Evolutionary conservation across 2,888 invertebrate genomes (phyloP).

Genomic region (Epistrophella euchroma): DNA sequence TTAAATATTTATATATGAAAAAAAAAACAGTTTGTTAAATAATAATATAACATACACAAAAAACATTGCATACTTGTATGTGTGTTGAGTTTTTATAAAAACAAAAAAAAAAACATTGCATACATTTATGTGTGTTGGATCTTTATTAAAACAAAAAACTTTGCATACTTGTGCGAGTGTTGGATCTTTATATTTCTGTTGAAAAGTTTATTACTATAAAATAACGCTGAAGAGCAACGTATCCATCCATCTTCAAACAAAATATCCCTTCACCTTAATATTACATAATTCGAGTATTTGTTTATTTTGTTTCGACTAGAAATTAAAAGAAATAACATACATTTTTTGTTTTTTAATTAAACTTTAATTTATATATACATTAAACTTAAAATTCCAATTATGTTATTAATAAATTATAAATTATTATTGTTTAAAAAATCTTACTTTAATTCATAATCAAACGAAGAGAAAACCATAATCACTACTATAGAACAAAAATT

Average conservation of each 20-base stretch:
- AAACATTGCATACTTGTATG: constrained; percentile 10
- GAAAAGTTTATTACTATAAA: constrained; percentile 55
- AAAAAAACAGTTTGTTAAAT: constrained; percentile 60
- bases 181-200: constrained; percentile 59
- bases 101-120: too few species aligned
- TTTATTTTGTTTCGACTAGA: constrained; percentile 60
- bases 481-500: constrained; percentile 35
- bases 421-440: constrained; percentile 49
- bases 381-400: constrained; percentile 68
- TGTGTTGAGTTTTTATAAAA: constrained; percentile 7
- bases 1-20: constrained; percentile 60
- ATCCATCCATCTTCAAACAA: constrained; percentile 57
- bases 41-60: constrained; percentile 47
- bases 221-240: constrained; percentile 52
- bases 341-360: constrained; percentile 35
- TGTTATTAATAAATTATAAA: constrained; percentile 60
- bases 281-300: constrained; percentile 41
- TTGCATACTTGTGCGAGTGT: constrained; percentile 60
- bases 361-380: constrained; percentile 67
- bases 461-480: constrained; percentile 28
- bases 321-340: constrained; percentile 19
- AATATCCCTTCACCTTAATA: constrained; percentile 30
- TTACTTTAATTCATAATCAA: constrained; percentile 41
- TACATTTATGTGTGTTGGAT: constrained; percentile 57
- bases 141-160: constrained; percentile 50